Percentiles rank a stretch among this genome's conserved stretches.
Evolutionary conservation across 2,888 invertebrate genomes (phyloP).

Genomic region (Pediacus dermestoides): DNA sequence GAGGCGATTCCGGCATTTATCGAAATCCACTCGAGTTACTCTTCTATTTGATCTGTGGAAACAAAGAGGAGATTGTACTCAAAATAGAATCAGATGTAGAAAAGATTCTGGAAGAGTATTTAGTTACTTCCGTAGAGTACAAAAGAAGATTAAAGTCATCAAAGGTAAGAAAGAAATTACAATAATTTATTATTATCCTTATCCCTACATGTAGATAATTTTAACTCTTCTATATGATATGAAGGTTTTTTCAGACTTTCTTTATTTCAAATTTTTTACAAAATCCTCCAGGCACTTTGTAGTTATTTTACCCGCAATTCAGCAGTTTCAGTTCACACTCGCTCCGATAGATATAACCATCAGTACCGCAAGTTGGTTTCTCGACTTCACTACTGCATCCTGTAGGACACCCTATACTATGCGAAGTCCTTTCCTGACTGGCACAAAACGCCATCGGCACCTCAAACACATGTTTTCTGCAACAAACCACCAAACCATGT

Average conservation of each 20-base stretch:
- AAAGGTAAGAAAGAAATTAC: no score
- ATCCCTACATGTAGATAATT: no score
- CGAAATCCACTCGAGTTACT: constrained; percentile 70
- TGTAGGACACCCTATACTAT: constrained; percentile 63
- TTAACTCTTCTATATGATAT: no score
- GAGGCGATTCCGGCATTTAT: constrained; percentile 72
- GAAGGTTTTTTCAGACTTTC: no score
- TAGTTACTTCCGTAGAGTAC: no score
- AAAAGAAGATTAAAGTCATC: no score
- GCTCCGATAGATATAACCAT: constrained; percentile 82
- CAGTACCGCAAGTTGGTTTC: constrained; percentile 79
- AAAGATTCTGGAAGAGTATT: no score
- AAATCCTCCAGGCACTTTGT: no score
- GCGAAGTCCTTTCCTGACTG: constrained; percentile 67
- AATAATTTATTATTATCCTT: no score
- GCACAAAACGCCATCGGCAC: constrained; percentile 87
- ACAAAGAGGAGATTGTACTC: no score
- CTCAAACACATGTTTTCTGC: constrained; percentile 85
- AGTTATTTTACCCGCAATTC: constrained; percentile 81
- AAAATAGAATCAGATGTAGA: no score
- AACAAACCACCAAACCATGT: constrained; percentile 8
- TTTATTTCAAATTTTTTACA: no score
- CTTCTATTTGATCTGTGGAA: constrained; percentile 51
- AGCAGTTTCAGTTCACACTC: constrained; percentile 86
- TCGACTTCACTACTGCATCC: constrained; percentile 71